These are phyloP conservation scores for Oxyura jamaicensis DNA, from an alignment of 2,113 vertebrate species.

Conservation along the genomic window DNA sequence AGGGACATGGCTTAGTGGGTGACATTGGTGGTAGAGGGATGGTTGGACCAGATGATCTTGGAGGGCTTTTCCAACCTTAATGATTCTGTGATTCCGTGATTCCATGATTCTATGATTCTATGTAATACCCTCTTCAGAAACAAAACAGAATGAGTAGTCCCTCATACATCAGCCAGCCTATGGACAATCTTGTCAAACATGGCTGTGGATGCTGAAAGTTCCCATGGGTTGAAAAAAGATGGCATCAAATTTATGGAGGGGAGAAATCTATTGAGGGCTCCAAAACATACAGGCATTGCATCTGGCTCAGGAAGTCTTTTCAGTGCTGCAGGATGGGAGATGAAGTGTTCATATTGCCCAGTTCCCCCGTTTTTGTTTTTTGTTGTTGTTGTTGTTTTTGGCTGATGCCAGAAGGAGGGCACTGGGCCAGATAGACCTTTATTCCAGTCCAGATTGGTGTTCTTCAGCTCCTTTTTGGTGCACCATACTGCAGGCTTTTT, in stretches of 20 bases:
- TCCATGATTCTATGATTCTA: no score
- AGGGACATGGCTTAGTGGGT: no score
- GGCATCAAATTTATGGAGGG: not conserved
- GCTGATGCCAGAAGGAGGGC: not conserved
- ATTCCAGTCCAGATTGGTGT: not conserved
- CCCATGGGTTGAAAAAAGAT: not conserved
- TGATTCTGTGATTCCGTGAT: no score
- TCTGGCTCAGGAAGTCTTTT: not conserved
- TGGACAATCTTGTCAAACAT: fast-evolving
- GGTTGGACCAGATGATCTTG: no score
- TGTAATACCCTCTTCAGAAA: not conserved
- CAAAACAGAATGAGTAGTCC: not conserved
- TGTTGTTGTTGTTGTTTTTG: no score
- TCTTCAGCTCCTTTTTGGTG: not conserved
- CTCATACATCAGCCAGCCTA: not conserved
- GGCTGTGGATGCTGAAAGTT: not conserved
- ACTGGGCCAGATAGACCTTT: not conserved
- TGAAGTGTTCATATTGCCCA: not conserved
- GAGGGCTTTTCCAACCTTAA: no score
- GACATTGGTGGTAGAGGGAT: no score
- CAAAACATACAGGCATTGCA: not conserved
- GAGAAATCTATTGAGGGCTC: not conserved
- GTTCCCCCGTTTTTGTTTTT: not conserved
- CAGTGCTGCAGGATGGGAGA: not conserved
- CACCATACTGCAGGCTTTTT: not conserved